Evolutionary conservation across 2,888 invertebrate genomes (phyloP).

Genomic region (Ornithoptera priamus): DNA sequence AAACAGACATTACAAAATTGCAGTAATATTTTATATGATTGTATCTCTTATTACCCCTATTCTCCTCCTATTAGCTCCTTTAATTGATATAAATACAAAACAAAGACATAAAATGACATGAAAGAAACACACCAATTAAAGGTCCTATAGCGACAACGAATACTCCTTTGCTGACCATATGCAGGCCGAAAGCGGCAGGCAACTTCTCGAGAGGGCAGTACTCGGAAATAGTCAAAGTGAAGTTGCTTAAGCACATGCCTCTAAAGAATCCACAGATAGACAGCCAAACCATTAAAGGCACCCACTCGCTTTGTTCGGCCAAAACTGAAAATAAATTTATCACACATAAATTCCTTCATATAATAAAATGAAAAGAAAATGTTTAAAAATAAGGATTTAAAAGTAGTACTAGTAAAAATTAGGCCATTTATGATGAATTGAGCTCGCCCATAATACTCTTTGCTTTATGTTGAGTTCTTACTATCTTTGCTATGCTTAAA

Average conservation of each 20-base stretch:
- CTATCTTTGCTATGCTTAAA: no score
- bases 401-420: no score
- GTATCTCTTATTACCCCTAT: no score
- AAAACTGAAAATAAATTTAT: slow-evolving; percentile 76
- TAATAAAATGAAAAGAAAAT: background rate
- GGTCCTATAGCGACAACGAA: slow-evolving; percentile 86
- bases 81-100: background rate
- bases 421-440: no score
- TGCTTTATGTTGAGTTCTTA: no score
- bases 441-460: no score
- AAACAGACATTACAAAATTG: no score
- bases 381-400: no score
- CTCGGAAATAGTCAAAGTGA: slow-evolving; percentile 88
- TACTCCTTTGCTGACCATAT: slow-evolving; percentile 87
- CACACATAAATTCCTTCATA: background rate
- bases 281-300: slow-evolving; percentile 84
- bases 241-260: slow-evolving; percentile 88
- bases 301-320: slow-evolving; percentile 86
- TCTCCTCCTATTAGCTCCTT: no score
- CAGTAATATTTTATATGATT: no score
- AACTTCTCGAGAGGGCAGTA: slow-evolving; percentile 86
- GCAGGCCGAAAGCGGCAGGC: slow-evolving; percentile 88
- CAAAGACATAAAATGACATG: background rate
- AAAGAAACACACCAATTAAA: slow-evolving; percentile 79
- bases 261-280: slow-evolving; percentile 89